A percentile compares a stretch with the other conserved stretches of the same genome.
phyloP scores from a whole-genome alignment of 2,888 invertebrate species.

The Clunio marinus region DNA sequence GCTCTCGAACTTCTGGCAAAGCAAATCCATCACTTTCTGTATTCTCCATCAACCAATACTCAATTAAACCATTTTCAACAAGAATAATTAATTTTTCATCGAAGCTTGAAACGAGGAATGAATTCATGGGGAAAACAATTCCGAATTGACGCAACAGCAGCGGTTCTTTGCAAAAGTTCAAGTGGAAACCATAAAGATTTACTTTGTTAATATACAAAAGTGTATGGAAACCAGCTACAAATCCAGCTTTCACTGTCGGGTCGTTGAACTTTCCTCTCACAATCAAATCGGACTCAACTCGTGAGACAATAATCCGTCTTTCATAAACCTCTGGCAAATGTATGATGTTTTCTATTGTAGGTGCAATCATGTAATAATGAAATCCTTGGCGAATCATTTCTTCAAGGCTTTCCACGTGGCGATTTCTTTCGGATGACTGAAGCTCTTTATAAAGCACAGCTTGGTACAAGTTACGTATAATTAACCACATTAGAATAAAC shows the following conservation, averaged over 20 bases:
- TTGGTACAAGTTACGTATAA: background rate
- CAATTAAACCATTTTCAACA: slow-evolving; percentile 16
- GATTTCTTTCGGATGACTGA: background rate
- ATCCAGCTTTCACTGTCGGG: background rate
- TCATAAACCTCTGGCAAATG: slow-evolving; percentile 26
- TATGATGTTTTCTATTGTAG: background rate
- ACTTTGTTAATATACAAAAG: background rate
- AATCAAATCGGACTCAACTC: background rate
- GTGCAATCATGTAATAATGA: slow-evolving; percentile 1
- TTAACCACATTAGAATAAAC: slow-evolving; percentile 7
- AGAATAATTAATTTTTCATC: background rate
- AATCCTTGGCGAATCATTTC: background rate
- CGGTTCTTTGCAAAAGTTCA: background rate
- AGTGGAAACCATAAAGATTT: background rate
- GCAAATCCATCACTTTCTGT: background rate
- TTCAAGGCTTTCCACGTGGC: background rate
- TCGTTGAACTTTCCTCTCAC: slow-evolving; percentile 5
- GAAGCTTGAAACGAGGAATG: slow-evolving; percentile 2
- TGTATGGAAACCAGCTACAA: background rate
- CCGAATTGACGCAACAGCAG: slow-evolving; percentile 1
- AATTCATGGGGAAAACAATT: slow-evolving; percentile 1
- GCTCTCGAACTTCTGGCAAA: background rate
- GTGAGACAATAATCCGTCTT: slow-evolving; percentile 4
- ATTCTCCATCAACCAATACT: slow-evolving; percentile 2
- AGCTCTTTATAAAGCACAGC: slow-evolving; percentile 1